Percentiles rank a stretch among this genome's conserved stretches.
These are phyloP conservation scores for Perodicticus potto DNA, from an alignment of 2,797 vertebrate species.

Conservation along the genomic window DNA sequence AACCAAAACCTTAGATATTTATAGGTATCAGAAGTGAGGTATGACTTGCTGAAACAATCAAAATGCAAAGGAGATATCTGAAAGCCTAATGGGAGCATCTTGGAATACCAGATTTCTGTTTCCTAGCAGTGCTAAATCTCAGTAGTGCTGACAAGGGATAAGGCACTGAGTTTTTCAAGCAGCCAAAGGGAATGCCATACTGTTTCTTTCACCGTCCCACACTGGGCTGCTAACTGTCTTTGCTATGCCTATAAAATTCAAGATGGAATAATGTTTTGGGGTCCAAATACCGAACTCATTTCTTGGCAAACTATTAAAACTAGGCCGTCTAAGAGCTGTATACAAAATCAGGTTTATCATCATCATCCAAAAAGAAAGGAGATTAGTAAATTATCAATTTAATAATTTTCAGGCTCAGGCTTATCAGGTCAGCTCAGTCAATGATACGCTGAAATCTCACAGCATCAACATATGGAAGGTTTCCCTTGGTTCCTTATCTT, in stretches of 20 bases:
- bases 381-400: neutral
- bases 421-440: neutral
- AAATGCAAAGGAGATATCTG: slow-evolving; percentile 57
- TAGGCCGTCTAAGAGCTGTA: neutral
- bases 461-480: neutral
- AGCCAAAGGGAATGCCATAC: neutral
- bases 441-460: neutral
- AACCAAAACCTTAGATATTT: slow-evolving; percentile 55
- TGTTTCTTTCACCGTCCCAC: neutral
- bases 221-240: neutral
- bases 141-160: neutral
- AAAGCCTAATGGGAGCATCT: slow-evolving; percentile 16
- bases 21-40: slow-evolving; percentile 50
- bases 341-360: neutral
- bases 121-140: slow-evolving; percentile 42
- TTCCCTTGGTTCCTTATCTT: neutral
- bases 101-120: slow-evolving; percentile 49
- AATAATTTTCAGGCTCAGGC: neutral
- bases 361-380: neutral
- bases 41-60: neutral
- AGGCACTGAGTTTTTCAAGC: neutral
- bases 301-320: neutral
- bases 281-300: neutral
- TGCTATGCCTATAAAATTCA: neutral
- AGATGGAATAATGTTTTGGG: neutral